Evolutionary conservation across 2,888 invertebrate genomes (phyloP), one percentile per base, ranked within the genome.

Genomic region (Neria commutata): DNA sequence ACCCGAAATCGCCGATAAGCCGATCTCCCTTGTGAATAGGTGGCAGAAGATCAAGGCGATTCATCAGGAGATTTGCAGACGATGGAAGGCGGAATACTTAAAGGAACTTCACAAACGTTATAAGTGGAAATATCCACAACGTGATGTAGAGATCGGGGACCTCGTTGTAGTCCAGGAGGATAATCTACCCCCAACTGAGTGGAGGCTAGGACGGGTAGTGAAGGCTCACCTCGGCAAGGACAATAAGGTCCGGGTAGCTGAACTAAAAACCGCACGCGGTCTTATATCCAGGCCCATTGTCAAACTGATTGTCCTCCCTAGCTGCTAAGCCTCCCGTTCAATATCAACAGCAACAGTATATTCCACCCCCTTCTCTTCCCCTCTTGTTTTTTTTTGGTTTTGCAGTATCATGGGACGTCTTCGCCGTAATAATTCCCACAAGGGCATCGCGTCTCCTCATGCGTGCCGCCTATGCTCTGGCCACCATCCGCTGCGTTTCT

Each of bases 81-180:
- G 56, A 8, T 60, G 54, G 56, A 56, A 56, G 17, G 46, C 49
- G 1, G 60, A 60, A 6, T 60, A 54, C 11, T 16, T 56, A 1
- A 56, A 50, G 24, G 50, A 50, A 33, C 24, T 56, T 1, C 56
- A 42, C 19, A 49, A 56, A 25, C 17, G 56, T 3, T 4, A 49
- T 16, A 48, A 42, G 19, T 56, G 56, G 56, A 56, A 54, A 17
- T 2, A 25, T 2, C 49, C 56, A 1, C 25, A 37, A 14, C 16
- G 3, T 21, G 34, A 55, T 14, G 1, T 49, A 2, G 16, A 17
- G 5, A 49, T 34, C 14, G 17, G 42, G 11, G 25, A 34, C 2
- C 10, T 56, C 17, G 56, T 56, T 11, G 56, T 56, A 2, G 23
- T 56, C 6, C 19, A 19, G 10, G 34, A 49, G 2, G 56, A 56